Evolutionary conservation across 2,888 invertebrate species (phyloP).

Genomic region (Gryllus longicercus): DNA sequence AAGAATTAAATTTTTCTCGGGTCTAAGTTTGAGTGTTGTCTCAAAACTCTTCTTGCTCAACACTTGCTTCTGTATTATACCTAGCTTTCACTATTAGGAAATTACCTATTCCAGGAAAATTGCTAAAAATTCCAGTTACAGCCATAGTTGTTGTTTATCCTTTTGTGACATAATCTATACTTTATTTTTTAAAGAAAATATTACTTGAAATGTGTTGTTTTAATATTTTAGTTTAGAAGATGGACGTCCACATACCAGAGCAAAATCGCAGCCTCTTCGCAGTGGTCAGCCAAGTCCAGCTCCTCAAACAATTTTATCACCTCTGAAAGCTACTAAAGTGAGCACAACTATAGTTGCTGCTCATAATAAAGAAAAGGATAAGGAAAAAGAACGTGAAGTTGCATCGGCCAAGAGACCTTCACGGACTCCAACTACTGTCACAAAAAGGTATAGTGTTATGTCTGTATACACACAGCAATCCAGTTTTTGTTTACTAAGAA

Average conservation of each 20-base stretch:
- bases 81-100: no score
- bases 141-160: no score
- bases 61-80: no score
- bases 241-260: slow-evolving; percentile 46
- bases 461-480: neutral
- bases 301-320: slow-evolving; percentile 31
- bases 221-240: slow-evolving; percentile 27
- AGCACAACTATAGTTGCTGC: slow-evolving; percentile 33
- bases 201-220: neutral
- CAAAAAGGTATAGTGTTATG: slow-evolving; percentile 31
- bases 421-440: slow-evolving; percentile 31
- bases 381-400: slow-evolving; percentile 23
- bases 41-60: no score
- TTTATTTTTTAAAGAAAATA: no score
- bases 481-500: slow-evolving; percentile 6
- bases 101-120: no score
- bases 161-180: no score
- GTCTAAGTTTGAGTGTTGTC: no score
- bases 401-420: slow-evolving; percentile 31
- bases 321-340: slow-evolving; percentile 35
- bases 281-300: slow-evolving; percentile 25
- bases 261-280: slow-evolving; percentile 50
- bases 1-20: no score
- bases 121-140: no score
- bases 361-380: slow-evolving; percentile 33